Percentiles rank a stretch among this genome's conserved stretches.
Evolutionary conservation across 1,140 invertebrate species (phyloP).

Genomic region (Riptortus pedestris): DNA sequence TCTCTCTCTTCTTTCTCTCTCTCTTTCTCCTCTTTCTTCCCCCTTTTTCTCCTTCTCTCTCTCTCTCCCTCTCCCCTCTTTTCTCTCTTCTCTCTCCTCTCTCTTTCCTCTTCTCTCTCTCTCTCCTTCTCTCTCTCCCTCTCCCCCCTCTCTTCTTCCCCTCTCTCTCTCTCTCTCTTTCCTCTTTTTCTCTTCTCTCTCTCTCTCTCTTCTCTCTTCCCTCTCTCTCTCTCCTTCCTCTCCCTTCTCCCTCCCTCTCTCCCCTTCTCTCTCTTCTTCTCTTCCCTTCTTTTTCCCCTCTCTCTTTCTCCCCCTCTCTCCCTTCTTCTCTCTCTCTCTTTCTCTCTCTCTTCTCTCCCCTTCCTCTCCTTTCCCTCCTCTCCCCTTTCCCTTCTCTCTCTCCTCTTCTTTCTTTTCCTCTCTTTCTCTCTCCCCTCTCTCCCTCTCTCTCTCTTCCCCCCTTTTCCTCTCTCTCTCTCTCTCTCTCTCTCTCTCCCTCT

Average conservation of each 20-base stretch:
- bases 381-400: too few species aligned
- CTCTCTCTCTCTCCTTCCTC: conserved; percentile 3
- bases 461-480: too few species aligned
- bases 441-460: too few species aligned
- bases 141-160: background rate
- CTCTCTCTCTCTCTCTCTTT: conserved; percentile 1
- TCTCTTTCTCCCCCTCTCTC: conserved; percentile 1
- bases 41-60: too few species aligned
- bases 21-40: too few species aligned
- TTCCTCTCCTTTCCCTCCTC: too few species aligned
- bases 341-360: conserved; percentile 1
- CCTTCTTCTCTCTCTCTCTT: conserved; percentile 1
- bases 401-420: too few species aligned
- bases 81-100: conserved; percentile 1
- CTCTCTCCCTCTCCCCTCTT: background rate
- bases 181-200: background rate
- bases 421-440: too few species aligned
- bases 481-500: too few species aligned
- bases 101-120: conserved; percentile 2
- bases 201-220: background rate
- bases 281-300: conserved; percentile 16
- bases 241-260: conserved; percentile 19
- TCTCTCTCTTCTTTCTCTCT: too few species aligned
- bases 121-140: conserved; percentile 7
- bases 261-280: conserved; percentile 22